phyloP scores from a whole-genome alignment of 1,140 invertebrate genomes.

The Procambarus virginalis region DNA sequence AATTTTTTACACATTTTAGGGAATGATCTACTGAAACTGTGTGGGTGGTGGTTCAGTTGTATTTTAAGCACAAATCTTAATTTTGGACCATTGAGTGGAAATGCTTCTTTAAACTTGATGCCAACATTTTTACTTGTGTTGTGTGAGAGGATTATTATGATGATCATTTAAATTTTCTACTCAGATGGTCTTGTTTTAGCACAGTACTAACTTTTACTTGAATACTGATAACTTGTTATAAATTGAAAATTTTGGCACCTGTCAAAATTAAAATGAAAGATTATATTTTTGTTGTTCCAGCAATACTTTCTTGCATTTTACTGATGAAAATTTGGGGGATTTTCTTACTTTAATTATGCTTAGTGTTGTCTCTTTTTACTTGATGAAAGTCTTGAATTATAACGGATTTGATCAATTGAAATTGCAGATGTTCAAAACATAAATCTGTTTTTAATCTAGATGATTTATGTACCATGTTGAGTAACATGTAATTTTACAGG shows the following conservation, averaged over 20 bases:
- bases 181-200: conserved; percentile 1
- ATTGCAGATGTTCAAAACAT: neutral
- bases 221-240: neutral
- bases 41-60: neutral
- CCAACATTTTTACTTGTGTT: neutral
- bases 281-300: neutral
- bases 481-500: neutral
- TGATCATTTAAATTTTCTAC: neutral
- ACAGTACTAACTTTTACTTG: neutral
- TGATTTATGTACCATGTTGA: neutral
- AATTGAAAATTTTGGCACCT: neutral
- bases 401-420: conserved; percentile 7
- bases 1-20: neutral
- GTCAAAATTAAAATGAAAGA: neutral
- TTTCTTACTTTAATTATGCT: neutral
- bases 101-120: neutral
- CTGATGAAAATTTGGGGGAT: neutral
- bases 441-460: neutral
- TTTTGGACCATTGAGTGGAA: neutral
- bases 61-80: neutral
- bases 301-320: neutral
- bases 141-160: neutral
- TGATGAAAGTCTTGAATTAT: neutral
- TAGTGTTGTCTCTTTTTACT: neutral
- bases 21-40: neutral